These are phyloP conservation scores for Falcaria lacertinaria DNA, from an alignment of 2,888 invertebrate species.

Conservation along the genomic window DNA sequence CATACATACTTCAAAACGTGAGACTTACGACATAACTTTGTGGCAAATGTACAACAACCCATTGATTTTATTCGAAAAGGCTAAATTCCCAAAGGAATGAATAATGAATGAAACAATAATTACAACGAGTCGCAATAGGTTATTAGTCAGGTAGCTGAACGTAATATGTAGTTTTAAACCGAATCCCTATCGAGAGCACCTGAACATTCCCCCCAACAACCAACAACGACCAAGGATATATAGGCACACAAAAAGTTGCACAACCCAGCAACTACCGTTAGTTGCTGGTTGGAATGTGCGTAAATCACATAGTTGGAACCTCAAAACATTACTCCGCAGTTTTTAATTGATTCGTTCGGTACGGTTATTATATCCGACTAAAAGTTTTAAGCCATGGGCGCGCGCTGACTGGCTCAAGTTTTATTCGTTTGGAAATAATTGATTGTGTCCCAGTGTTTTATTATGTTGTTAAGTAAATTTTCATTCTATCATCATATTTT, in stretches of 20 bases:
- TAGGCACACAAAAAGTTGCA: constrained; percentile 17
- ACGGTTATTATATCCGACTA: constrained; percentile 34
- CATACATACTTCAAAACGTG: too few species aligned
- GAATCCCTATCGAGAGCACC: not conserved
- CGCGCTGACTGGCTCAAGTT: constrained; percentile 10
- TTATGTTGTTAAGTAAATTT: too few species aligned
- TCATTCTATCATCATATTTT: too few species aligned
- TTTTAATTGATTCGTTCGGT: constrained; percentile 49
- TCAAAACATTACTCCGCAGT: constrained; percentile 42
- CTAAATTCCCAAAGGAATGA: too few species aligned
- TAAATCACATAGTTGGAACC: constrained; percentile 42
- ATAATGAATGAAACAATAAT: too few species aligned
- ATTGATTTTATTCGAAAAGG: too few species aligned
- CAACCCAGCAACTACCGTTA: constrained; percentile 22
- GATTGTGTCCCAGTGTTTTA: constrained; percentile 2
- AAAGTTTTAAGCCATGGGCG: too few species aligned
- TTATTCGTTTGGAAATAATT: constrained; percentile 9
- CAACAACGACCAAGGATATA: not conserved
- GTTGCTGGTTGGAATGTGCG: constrained; percentile 30
- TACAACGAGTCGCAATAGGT: too few species aligned
- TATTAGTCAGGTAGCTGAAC: too few species aligned
- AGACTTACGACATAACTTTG: too few species aligned
- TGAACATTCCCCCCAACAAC: not conserved
- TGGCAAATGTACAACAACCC: too few species aligned
- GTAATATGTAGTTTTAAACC: too few species aligned